Evolutionary conservation across 1,140 invertebrate species (phyloP), one percentile per base, ranked within the genome.

Genomic region (Lucilia cuprina): DNA sequence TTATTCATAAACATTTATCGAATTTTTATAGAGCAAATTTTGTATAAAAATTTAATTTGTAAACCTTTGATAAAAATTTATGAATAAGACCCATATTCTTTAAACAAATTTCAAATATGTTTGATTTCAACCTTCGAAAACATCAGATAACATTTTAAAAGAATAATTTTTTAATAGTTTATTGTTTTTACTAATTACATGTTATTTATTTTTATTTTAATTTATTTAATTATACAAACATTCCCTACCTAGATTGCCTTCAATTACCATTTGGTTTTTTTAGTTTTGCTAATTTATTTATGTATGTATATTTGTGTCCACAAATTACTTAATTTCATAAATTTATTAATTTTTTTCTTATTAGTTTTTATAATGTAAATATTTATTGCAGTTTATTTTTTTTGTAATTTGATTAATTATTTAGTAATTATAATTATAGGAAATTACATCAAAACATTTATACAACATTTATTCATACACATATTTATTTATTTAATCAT

Each of bases 201-300:
- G n/a, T 17, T n/a, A 21, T 21, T 9, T n/a, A n/a, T 65, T 65
- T n/a, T 65, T n/a, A 21, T 70, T 70, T 21, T 25, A 21, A n/a
- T 70, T 30, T 1, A 30, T 30, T 10, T 70, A 21, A 70, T 21
- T 70, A 49, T 85, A 84, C 82, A 85, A 75, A 75, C 65, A 85
- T 89, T 89, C 86, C 87, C 88, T 89, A 89, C 85, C 88, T 90
- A 88, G 89, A 90, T 90, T 90, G 89, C 89, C 89, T 86, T 90
- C 89, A 89, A 87, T 88, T 90, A 86, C 85, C 84, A 55, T 65
- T 19, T 82, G 21, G 12, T 82, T 65, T 65, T 34, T 35, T 65
- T 82, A 30, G 47, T 82, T 82, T 60, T 82, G 5, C n/a, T 30
- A 19, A 30, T n/a, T n/a, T n/a, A n/a, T n/a, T n/a, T 75, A 14